Base-by-base conservation (phyloP, 92 coral and sea anemone genomes). In the Micromussa lordhowensis region DNA sequence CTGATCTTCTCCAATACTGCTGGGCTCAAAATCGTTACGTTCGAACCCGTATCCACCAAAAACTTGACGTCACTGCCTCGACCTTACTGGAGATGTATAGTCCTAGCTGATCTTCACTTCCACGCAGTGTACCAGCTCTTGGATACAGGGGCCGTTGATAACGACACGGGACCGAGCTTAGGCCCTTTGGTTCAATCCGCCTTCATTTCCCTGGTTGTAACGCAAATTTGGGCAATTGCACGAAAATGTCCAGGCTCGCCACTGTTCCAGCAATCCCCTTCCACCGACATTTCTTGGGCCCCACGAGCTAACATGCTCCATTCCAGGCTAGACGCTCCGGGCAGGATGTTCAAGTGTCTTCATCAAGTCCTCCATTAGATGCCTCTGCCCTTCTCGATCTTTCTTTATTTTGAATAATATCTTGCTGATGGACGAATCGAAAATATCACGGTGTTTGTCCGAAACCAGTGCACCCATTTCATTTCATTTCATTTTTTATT, bases 261-360 rank as follows among this genome's bases (percentile, higher is more conserved):
- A 3, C 79, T 38, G 79, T 75, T 75, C 79, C 79, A 38, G 55
- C 79, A 75, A 22, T 73, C 34, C 34, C n/a, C 77, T n/a, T 73
- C 21, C 21, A 32, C 49, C 24, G 3, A 12, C 0, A 28, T 32
- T 73, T 32, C 77, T 73, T 73, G 77, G 77, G 10, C 77, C n/a
- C 48, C 77, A 32, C 49, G 49, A 7, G 24, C 49, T 32, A 24
- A 0, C 5, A 5, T 5, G 38, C 38, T 36, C 38, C 38, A 36
- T 36, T 36, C 38, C 38, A 36, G 38, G n/a, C n/a, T n/a, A n/a
- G n/a, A n/a, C 38, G 38, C 38, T 36, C 38, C 38, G 38, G 38
- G 3, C 38, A 5, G 38, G 38, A 36, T 5, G 2, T 36, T 2
- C 38, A 36, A 36, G 2, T 36, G 2, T 36, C 38, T 36, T 36